Evolutionary conservation across 2,113 vertebrate species (phyloP).

Genomic region (Oryzias javanicus): DNA sequence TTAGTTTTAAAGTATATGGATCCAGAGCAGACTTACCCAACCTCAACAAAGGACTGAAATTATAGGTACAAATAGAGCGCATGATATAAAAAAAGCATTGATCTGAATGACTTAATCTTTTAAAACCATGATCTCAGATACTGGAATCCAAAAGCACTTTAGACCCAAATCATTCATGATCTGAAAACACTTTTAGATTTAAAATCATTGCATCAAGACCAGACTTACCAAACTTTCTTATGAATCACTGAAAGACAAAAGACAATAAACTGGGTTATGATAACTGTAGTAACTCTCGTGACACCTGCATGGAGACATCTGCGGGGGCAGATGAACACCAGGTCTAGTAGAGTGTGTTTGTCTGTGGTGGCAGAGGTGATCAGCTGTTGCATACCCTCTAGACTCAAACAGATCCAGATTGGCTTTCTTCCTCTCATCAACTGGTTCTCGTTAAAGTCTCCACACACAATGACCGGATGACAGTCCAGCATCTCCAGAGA

Average conservation of each 20-base stretch:
- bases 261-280: constrained; percentile 3
- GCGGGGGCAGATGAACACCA: neutral
- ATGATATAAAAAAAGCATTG: too few relatives aligned
- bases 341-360: constrained; percentile 1
- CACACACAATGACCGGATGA: constrained; percentile 8
- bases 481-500: constrained; percentile 5
- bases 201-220: too few relatives aligned
- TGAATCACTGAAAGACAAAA: neutral
- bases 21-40: too few relatives aligned
- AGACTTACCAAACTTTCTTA: neutral
- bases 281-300: constrained; percentile 4
- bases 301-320: neutral
- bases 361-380: neutral
- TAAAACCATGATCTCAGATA: too few relatives aligned
- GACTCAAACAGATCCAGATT: constrained; percentile 3
- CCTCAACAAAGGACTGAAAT: too few relatives aligned
- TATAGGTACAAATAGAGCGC: too few relatives aligned
- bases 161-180: too few relatives aligned
- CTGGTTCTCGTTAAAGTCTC: constrained; percentile 2
- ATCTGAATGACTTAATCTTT: too few relatives aligned
- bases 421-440: neutral
- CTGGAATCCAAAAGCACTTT: too few relatives aligned
- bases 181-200: too few relatives aligned
- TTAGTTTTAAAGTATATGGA: too few relatives aligned
- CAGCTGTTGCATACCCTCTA: neutral